A percentile compares a stretch with the other conserved stretches of the same genome.
phyloP scores from a whole-genome alignment of 2,888 invertebrate genomes.

The Pogonocherus hispidulus region DNA sequence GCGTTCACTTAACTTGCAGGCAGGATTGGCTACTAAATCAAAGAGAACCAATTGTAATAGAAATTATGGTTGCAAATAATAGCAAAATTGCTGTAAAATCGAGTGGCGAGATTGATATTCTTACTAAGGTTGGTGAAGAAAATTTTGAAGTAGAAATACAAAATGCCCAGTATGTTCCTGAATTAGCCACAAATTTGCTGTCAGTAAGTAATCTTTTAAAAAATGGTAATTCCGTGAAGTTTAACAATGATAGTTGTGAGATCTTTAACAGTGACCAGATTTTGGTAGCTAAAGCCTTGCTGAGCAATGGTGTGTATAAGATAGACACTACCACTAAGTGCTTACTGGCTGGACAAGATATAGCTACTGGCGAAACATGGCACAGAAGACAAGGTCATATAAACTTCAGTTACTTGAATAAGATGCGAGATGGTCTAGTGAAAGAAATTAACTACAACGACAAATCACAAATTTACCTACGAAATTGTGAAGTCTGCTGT shows the following conservation, averaged over 20 bases:
- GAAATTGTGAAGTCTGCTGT: conserved; percentile 27
- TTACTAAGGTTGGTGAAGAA: conserved; percentile 41
- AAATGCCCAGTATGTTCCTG: conserved; percentile 48
- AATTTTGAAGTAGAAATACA: conserved; percentile 33
- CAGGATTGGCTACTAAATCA: conserved; percentile 45
- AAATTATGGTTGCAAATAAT: conserved; percentile 46
- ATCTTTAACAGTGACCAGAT: conserved; percentile 42
- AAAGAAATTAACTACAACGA: conserved; percentile 14
- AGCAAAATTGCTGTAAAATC: conserved; percentile 46
- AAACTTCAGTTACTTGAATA: conserved; percentile 30
- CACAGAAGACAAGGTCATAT: conserved; percentile 34
- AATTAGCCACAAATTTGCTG: conserved; percentile 51
- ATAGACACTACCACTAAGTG: conserved; percentile 22
- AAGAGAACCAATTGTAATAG: conserved; percentile 25
- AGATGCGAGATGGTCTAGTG: conserved; percentile 30
- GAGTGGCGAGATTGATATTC: conserved; percentile 44
- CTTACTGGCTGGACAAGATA: not conserved
- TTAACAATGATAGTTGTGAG: conserved; percentile 28
- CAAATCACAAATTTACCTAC: not conserved
- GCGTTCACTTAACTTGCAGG: conserved; percentile 51
- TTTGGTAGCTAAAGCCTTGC: conserved; percentile 43
- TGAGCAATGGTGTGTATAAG: conserved; percentile 45
- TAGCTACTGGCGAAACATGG: conserved; percentile 44
- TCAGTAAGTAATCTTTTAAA: conserved; percentile 51
- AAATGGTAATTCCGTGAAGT: conserved; percentile 47